A percentile compares a stretch with the other conserved stretches of the same genome.
Evolutionary conservation across 2,888 invertebrate genomes (phyloP).

Genomic region (Ochropleura plecta): DNA sequence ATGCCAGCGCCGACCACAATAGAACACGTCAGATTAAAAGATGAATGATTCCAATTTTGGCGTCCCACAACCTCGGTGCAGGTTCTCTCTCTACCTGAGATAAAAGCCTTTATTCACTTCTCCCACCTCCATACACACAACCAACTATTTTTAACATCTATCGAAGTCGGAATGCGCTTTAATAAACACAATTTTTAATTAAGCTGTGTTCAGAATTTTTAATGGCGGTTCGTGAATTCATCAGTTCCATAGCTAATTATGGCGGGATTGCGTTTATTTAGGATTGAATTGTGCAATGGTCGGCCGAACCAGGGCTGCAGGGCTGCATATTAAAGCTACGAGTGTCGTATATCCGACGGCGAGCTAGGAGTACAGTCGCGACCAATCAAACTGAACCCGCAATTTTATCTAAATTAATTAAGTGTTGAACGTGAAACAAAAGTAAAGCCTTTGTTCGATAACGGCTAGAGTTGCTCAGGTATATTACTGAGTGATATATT

Average conservation of each 20-base stretch:
- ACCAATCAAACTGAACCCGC: conserved; percentile 55
- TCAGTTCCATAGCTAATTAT: conserved; percentile 87
- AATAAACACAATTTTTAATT: conserved; percentile 80
- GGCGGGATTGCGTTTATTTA: conserved; percentile 85
- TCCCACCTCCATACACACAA: conserved; percentile 54
- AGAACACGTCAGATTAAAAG: conserved; percentile 89
- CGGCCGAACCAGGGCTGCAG: conserved; percentile 76
- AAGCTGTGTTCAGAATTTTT: conserved; percentile 78
- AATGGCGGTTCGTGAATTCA: conserved; percentile 82
- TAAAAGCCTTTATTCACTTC: conserved; percentile 73
- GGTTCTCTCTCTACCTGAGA: conserved; percentile 78
- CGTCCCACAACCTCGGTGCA: conserved; percentile 71
- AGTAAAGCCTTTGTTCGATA: conserved; percentile 33
- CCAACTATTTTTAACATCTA: conserved; percentile 62
- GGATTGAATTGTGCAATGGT: conserved; percentile 85
- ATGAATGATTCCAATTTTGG: conserved; percentile 88
- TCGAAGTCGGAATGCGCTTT: conserved; percentile 69
- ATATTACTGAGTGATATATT: conserved; percentile 33
- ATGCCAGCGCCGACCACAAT: conserved; percentile 81
- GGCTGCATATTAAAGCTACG: conserved; percentile 82
- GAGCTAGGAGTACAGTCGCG: conserved; percentile 81
- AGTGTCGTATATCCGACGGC: conserved; percentile 88
- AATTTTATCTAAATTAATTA: conserved; percentile 56
- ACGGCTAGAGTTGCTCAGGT: not conserved
- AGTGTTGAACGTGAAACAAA: conserved; percentile 32